phyloP scores from a whole-genome alignment of 2,113 vertebrate genomes.

The Mesembrinibis cayennensis region DNA sequence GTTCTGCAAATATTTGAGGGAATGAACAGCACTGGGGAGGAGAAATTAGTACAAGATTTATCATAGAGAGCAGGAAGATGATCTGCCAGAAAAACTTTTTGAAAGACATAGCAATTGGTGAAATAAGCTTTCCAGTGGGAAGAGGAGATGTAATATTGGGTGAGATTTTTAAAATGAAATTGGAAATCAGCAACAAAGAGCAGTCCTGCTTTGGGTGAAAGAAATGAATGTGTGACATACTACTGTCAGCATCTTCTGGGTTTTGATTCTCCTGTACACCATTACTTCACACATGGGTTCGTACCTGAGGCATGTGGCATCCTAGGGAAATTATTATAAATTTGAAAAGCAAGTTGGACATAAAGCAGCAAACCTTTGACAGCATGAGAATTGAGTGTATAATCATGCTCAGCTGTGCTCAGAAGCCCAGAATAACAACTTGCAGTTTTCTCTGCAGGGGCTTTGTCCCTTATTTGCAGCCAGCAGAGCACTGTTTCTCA shows the following conservation, averaged over 20 bases:
- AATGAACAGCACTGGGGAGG: neutral
- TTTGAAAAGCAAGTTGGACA: neutral
- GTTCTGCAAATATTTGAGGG: slow-evolving; percentile 54
- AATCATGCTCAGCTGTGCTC: neutral
- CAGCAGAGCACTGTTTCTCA: neutral
- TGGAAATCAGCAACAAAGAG: neutral
- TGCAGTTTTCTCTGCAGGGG: neutral
- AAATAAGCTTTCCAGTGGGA: neutral
- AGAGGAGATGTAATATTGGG: neutral
- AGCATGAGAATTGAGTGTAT: neutral
- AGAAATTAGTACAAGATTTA: slow-evolving; percentile 28
- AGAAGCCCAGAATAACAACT: neutral
- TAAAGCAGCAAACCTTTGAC: neutral
- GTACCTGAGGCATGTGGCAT: neutral
- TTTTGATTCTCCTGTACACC: neutral
- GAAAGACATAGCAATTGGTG: neutral
- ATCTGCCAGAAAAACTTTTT: neutral
- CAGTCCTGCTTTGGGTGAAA: neutral
- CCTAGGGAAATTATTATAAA: neutral
- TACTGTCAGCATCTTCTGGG: neutral
- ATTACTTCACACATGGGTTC: neutral
- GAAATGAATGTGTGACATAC: neutral
- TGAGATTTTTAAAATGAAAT: neutral
- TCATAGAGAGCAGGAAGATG: neutral
- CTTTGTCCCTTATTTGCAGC: neutral